These are phyloP conservation scores for Pecten maximus DNA, from an alignment of 2,888 invertebrate genomes.

Conservation along the genomic window DNA sequence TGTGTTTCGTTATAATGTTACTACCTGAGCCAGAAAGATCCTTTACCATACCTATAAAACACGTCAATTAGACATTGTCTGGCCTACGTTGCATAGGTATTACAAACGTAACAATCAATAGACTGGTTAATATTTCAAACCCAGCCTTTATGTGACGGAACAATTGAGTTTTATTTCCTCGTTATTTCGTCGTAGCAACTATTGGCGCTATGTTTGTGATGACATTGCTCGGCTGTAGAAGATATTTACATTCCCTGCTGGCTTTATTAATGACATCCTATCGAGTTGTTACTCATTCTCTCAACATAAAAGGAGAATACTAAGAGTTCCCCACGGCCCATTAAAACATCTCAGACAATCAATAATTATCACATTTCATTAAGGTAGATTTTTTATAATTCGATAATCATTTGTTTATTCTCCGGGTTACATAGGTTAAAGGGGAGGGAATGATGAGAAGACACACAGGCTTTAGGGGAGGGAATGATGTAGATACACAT, in stretches of 20 bases:
- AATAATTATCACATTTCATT: not conserved
- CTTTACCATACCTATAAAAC: too few relatives aligned
- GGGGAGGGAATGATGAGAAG: not conserved
- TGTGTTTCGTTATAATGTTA: too few relatives aligned
- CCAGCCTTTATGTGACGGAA: not conserved
- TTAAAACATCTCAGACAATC: not conserved
- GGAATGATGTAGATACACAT: too few relatives aligned
- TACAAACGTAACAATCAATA: not conserved
- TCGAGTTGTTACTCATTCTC: not conserved
- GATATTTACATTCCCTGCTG: not conserved
- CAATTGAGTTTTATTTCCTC: constrained; percentile 4
- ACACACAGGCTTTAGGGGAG: too few relatives aligned
- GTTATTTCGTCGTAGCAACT: not conserved
- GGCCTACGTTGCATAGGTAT: not conserved
- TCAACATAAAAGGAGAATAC: not conserved
- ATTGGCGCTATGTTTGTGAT: not conserved
- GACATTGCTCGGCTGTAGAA: not conserved
- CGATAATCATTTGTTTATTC: not conserved
- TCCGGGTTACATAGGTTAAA: not conserved
- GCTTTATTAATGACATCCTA: not conserved
- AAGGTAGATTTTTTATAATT: not conserved
- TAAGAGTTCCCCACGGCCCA: not conserved
- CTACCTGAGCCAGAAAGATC: too few relatives aligned
- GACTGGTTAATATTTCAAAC: not conserved
- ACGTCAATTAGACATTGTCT: not conserved